Conservation (phyloP, 1,140 invertebrate species). For the Bombus confusus region DNA sequence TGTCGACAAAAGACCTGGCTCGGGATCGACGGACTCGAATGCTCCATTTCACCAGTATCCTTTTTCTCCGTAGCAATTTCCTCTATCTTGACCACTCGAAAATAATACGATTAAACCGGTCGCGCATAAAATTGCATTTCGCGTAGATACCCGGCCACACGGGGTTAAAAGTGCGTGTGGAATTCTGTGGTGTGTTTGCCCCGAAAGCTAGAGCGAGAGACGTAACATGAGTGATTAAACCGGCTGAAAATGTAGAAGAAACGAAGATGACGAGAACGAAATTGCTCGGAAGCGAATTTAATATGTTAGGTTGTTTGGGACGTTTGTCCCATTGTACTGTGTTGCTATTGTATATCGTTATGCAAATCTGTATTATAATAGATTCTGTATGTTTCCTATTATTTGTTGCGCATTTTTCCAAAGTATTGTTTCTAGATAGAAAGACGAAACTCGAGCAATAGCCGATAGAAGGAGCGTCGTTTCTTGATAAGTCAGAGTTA, state of each 20-base stretch:
- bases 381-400: no score
- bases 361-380: no score
- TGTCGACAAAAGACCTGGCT: slow-evolving; percentile 39
- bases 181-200: not conserved
- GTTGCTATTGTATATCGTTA: no score
- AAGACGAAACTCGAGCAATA: no score
- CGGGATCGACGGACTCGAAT: slow-evolving; percentile 53
- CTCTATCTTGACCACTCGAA: slow-evolving; percentile 48
- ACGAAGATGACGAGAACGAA: not conserved
- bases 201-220: not conserved
- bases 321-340: no score
- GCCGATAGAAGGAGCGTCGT: no score
- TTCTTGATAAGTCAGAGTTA: no score
- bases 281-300: not conserved
- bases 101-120: slow-evolving; percentile 48
- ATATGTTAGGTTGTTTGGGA: no score
- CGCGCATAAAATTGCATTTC: slow-evolving; percentile 41
- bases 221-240: not conserved
- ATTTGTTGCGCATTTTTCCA: no score
- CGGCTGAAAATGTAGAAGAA: not conserved
- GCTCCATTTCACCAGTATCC: slow-evolving; percentile 36
- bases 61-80: slow-evolving; percentile 45
- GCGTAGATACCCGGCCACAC: not conserved
- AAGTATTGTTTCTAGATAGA: no score
- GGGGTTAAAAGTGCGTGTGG: not conserved